Conservation (phyloP, 2,888 invertebrate genomes). For the Deroplatys truncata region DNA sequence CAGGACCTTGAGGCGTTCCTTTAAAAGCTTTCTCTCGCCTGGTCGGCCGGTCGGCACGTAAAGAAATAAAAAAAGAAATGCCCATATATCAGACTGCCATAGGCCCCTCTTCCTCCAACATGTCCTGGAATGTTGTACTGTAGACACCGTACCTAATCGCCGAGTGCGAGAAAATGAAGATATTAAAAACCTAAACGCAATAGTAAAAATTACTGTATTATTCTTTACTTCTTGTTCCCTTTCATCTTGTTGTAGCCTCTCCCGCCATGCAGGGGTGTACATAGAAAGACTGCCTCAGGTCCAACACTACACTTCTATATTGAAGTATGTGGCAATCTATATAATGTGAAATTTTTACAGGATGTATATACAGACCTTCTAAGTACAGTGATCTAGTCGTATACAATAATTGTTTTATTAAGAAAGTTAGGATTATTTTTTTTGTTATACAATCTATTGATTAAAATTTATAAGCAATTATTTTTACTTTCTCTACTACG, state of each 20-base stretch:
- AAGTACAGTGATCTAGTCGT: no score
- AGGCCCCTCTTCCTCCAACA: background rate
- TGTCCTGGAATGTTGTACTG: background rate
- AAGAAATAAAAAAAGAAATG: background rate
- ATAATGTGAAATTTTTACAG: no score
- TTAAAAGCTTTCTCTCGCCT: background rate
- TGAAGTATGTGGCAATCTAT: no score
- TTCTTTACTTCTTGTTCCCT: background rate
- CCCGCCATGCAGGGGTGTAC: background rate
- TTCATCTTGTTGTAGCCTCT: no score
- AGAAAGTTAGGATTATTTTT: no score
- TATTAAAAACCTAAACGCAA: constrained; percentile 9
- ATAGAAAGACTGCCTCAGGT: background rate
- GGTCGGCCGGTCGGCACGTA: background rate
- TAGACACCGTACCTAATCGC: background rate
- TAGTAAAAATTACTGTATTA: background rate
- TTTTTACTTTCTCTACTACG: no score
- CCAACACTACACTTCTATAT: background rate
- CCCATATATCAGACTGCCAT: background rate
- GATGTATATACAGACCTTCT: no score
- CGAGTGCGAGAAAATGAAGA: constrained; percentile 6
- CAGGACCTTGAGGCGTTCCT: background rate
- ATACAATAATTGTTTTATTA: no score
- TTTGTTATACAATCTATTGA: no score
- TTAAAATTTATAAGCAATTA: no score